Evolutionary conservation across 1,140 invertebrate genomes (phyloP).

Genomic region (Drosophila burlai): DNA sequence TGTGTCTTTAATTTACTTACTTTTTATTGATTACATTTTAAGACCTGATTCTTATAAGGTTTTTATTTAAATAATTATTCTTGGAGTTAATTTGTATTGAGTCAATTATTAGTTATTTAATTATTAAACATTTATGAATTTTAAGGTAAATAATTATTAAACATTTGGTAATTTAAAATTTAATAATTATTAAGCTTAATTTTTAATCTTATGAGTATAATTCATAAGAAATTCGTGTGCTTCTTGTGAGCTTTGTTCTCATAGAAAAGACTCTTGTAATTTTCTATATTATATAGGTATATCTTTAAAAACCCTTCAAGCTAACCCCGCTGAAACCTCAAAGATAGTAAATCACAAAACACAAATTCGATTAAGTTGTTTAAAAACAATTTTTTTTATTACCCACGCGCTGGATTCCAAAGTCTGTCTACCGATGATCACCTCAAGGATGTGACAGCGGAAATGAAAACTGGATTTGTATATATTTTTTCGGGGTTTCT

Average conservation of each 20-base stretch:
- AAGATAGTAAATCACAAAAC: constrained; percentile 74
- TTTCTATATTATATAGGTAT: neutral
- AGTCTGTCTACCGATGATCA: constrained; percentile 31
- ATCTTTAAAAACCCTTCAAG: neutral
- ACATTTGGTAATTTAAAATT: neutral
- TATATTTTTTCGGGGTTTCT: neutral
- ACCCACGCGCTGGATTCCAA: constrained; percentile 35
- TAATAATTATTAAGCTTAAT: neutral
- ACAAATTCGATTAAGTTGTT: constrained; percentile 83
- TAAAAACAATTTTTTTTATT: constrained; percentile 84
- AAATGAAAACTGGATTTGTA: constrained; percentile 51
- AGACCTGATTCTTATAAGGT: neutral
- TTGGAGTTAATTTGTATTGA: neutral
- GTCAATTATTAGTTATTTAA: neutral
- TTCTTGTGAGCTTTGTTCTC: neutral
- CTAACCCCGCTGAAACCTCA: neutral
- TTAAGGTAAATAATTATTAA: too few species aligned
- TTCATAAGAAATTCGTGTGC: too few species aligned
- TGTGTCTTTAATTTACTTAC: neutral
- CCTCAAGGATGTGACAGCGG: constrained; percentile 54
- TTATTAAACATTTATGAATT: too few species aligned
- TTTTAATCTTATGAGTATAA: too few species aligned
- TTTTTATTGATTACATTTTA: neutral
- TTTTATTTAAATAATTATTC: neutral
- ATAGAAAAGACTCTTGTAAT: neutral